Conservation (phyloP, 2,888 invertebrate species). For the Hirtodrosophila cameraria region DNA sequence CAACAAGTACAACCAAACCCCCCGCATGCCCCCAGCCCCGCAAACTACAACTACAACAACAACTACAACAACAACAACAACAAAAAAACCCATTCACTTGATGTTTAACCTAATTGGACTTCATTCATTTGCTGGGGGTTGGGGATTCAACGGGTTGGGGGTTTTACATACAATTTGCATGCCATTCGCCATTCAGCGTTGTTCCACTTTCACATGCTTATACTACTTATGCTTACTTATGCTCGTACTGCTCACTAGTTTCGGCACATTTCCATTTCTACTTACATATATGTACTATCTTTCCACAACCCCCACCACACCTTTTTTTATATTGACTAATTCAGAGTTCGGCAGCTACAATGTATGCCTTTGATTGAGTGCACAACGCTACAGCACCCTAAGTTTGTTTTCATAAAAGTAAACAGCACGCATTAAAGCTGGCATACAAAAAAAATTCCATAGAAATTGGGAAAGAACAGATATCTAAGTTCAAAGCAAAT, state of each 20-base stretch:
- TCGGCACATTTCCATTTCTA: conserved; percentile 47
- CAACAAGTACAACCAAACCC: conserved; percentile 55
- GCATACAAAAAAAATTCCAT: too few relatives aligned
- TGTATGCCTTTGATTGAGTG: too few relatives aligned
- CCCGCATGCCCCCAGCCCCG: too few relatives aligned
- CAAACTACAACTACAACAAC: conserved; percentile 12
- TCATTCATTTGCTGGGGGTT: conserved; percentile 70
- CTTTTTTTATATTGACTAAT: conserved; percentile 40
- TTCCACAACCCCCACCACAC: conserved; percentile 23
- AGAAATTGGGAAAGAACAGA: too few relatives aligned
- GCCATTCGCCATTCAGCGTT: conserved; percentile 57
- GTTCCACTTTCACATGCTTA: conserved; percentile 56
- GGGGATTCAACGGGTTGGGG: neutral
- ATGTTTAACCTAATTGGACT: conserved; percentile 76
- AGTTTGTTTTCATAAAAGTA: too few relatives aligned
- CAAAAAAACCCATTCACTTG: conserved; percentile 62
- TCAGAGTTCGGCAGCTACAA: neutral
- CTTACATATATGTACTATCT: neutral
- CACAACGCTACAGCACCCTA: too few relatives aligned
- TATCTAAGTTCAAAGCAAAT: too few relatives aligned
- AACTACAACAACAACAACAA: conserved; percentile 19
- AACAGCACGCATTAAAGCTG: too few relatives aligned
- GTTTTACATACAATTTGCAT: conserved; percentile 62
- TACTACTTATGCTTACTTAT: conserved; percentile 30
- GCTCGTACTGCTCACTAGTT: conserved; percentile 20